Conservation (phyloP, 2,113 vertebrate genomes). For the Caloenas nicobarica region DNA sequence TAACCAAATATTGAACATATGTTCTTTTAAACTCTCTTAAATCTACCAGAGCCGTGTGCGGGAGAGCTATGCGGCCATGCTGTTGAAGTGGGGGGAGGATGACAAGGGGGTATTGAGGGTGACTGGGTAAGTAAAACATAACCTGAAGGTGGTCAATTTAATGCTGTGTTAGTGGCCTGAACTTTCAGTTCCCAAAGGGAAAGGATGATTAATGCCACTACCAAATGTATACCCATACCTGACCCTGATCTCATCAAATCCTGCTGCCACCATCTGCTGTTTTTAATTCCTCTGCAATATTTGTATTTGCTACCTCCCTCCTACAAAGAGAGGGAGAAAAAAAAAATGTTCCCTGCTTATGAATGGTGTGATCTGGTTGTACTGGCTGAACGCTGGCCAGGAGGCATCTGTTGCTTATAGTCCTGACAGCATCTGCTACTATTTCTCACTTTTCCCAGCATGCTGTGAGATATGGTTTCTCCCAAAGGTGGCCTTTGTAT, state of each 20-base stretch:
- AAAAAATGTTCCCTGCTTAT: slow-evolving; percentile 62
- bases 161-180: slow-evolving; percentile 60
- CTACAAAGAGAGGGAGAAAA: slow-evolving; percentile 69
- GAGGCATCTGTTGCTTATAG: slow-evolving; percentile 91
- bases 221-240: slow-evolving; percentile 75
- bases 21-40: slow-evolving; percentile 70
- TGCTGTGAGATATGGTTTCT: slow-evolving; percentile 87
- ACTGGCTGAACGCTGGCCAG: slow-evolving; percentile 85
- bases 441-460: slow-evolving; percentile 87
- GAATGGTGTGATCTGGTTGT: slow-evolving; percentile 79
- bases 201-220: slow-evolving; percentile 71
- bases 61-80: background rate
- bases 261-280: slow-evolving; percentile 83
- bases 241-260: slow-evolving; percentile 78
- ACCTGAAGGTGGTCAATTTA: slow-evolving; percentile 68
- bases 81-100: slow-evolving; percentile 9
- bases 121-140: slow-evolving; percentile 67
- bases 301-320: slow-evolving; percentile 74
- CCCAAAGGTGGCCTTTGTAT: slow-evolving; percentile 91
- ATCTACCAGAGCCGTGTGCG: slow-evolving; percentile 10
- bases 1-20: slow-evolving; percentile 75
- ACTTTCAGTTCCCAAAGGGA: slow-evolving; percentile 67
- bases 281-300: slow-evolving; percentile 81
- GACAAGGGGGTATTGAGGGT: slow-evolving; percentile 59
- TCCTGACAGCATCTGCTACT: slow-evolving; percentile 93